Percentiles rank a stretch among this genome's conserved stretches.
Conservation (phyloP, 2,113 vertebrate genomes). For the Athene noctua region DNA sequence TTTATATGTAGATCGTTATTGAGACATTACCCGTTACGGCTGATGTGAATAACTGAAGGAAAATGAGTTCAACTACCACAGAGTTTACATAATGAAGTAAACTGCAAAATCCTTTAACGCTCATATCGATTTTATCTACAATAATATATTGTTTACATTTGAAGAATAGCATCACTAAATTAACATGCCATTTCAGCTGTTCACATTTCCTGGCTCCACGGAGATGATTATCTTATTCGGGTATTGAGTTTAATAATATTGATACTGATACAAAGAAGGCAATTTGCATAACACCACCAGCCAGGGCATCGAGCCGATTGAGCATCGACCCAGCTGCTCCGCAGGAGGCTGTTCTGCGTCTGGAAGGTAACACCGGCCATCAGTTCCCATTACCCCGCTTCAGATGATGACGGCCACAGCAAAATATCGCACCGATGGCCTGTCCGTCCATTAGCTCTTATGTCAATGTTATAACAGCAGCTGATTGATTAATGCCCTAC, state of each 20-base stretch:
- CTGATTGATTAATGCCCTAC: rapidly evolving
- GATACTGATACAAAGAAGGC: neutral
- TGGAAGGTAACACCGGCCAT: neutral
- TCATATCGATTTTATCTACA: constrained; percentile 50
- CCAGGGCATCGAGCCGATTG: neutral
- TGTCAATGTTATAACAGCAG: rapidly evolving
- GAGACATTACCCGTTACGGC: constrained; percentile 35
- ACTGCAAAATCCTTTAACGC: constrained; percentile 50
- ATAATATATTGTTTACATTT: constrained; percentile 14
- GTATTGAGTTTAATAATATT: neutral
- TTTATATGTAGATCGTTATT: constrained; percentile 50
- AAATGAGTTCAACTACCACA: constrained; percentile 57
- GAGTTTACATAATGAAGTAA: constrained; percentile 67
- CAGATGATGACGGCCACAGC: neutral
- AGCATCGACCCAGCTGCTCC: neutral
- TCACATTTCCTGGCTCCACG: neutral
- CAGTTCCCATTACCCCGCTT: neutral
- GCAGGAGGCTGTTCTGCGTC: neutral
- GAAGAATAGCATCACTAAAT: constrained; percentile 19
- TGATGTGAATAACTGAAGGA: constrained; percentile 57
- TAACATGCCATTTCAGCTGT: neutral
- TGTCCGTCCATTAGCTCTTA: neutral
- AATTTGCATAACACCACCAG: neutral
- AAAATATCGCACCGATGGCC: neutral
- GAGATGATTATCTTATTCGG: neutral